Percentiles rank a stretch among this genome's conserved stretches.
Evolutionary conservation across 1,140 invertebrate species (phyloP).

Genomic region (Glossosoma conforme): DNA sequence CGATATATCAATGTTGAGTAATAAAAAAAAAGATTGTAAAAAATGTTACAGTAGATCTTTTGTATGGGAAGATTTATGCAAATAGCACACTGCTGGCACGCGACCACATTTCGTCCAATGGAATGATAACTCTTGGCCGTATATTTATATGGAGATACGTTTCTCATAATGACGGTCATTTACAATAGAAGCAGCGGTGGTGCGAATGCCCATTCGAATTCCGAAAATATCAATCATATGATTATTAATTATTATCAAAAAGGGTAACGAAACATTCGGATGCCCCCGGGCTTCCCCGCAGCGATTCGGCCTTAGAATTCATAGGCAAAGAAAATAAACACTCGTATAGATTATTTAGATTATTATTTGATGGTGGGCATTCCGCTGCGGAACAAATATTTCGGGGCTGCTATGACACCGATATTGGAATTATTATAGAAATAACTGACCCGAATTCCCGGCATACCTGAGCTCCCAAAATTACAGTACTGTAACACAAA

Average conservation of each 20-base stretch:
- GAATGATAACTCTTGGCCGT: neutral
- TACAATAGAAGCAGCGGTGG: neutral
- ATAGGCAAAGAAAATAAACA: slow-evolving; percentile 5
- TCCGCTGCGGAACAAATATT: slow-evolving; percentile 1
- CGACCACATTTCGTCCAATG: slow-evolving; percentile 5
- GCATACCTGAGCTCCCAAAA: slow-evolving; percentile 19
- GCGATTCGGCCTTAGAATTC: neutral
- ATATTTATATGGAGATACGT: slow-evolving; percentile 1
- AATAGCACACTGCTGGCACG: slow-evolving; percentile 8
- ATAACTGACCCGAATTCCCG: slow-evolving; percentile 27
- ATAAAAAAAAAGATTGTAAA: neutral
- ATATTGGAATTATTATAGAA: slow-evolving; percentile 32
- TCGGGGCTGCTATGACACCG: slow-evolving; percentile 22
- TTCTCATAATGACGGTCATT: slow-evolving; percentile 23
- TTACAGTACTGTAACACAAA: slow-evolving; percentile 22
- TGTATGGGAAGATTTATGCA: neutral
- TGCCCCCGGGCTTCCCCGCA: too few species aligned
- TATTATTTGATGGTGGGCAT: too few species aligned
- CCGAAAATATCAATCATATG: slow-evolving; percentile 27
- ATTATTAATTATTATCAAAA: slow-evolving; percentile 20
- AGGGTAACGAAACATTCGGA: neutral
- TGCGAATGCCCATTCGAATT: slow-evolving; percentile 21
- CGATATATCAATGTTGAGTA: too few species aligned
- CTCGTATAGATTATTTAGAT: neutral
- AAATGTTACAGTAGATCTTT: neutral